Conservation (phyloP, 2,888 invertebrate genomes). For the Digitonthophagus gazella region DNA sequence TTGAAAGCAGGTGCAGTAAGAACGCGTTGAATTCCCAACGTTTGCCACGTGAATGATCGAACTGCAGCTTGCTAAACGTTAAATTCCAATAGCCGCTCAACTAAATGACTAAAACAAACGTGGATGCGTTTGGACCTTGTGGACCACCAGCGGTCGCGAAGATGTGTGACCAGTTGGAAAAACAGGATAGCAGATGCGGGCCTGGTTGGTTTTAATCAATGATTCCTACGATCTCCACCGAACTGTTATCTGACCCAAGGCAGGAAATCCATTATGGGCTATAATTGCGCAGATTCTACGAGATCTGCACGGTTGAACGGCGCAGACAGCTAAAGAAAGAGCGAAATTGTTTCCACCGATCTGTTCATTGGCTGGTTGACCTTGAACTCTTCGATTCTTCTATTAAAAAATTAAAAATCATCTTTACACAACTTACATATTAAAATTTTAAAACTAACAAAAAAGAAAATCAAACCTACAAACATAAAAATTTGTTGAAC, state of each 20-base stretch:
- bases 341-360: neutral
- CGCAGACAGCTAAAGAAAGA: neutral
- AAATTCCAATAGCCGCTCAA: neutral
- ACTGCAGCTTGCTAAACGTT: neutral
- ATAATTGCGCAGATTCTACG: conserved; percentile 29
- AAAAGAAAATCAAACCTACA: too few relatives aligned
- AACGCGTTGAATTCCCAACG: too few relatives aligned
- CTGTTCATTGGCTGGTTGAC: neutral
- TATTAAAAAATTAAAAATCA: neutral
- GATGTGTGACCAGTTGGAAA: too few relatives aligned
- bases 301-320: neutral
- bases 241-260: conserved; percentile 32
- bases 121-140: too few relatives aligned
- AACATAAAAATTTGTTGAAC: too few relatives aligned
- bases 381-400: neutral
- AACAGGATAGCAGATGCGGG: too few relatives aligned
- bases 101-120: too few relatives aligned
- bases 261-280: conserved; percentile 31
- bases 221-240: neutral
- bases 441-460: too few relatives aligned
- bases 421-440: too few relatives aligned
- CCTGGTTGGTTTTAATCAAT: neutral
- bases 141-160: too few relatives aligned
- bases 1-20: neutral
- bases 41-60: neutral